These are phyloP conservation scores for Rhizomys pruinosus DNA, from an alignment of 2,113 vertebrate species.

Conservation along the genomic window DNA sequence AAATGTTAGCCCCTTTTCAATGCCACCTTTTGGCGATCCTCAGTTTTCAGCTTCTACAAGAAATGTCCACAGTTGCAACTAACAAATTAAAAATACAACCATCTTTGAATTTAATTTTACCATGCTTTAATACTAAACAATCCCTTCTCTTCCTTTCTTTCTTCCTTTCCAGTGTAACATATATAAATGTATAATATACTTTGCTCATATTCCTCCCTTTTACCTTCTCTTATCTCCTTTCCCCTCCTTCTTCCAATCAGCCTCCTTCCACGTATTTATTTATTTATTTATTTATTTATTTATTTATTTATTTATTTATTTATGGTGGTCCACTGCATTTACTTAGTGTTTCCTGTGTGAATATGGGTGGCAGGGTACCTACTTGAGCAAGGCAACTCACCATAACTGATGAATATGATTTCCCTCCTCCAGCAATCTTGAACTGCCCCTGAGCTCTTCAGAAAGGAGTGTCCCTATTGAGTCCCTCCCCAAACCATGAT, in stretches of 20 bases:
- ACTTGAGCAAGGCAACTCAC: background rate
- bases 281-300: background rate
- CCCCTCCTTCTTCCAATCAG: background rate
- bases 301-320: background rate
- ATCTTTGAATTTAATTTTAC: background rate
- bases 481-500: background rate
- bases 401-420: background rate
- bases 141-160: no score
- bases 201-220: background rate
- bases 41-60: slow-evolving; percentile 31
- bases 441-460: background rate
- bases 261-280: background rate
- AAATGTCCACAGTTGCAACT: background rate
- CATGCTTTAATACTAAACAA: background rate
- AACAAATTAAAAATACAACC: background rate
- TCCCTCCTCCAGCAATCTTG: background rate
- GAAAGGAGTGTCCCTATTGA: background rate
- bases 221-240: background rate
- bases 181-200: background rate
- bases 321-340: background rate
- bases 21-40: background rate
- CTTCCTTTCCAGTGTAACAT: background rate
- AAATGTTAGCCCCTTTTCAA: background rate
- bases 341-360: background rate
- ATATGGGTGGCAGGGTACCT: no score